phyloP scores from a whole-genome alignment of 2,113 vertebrate genomes.

The Naja naja region DNA sequence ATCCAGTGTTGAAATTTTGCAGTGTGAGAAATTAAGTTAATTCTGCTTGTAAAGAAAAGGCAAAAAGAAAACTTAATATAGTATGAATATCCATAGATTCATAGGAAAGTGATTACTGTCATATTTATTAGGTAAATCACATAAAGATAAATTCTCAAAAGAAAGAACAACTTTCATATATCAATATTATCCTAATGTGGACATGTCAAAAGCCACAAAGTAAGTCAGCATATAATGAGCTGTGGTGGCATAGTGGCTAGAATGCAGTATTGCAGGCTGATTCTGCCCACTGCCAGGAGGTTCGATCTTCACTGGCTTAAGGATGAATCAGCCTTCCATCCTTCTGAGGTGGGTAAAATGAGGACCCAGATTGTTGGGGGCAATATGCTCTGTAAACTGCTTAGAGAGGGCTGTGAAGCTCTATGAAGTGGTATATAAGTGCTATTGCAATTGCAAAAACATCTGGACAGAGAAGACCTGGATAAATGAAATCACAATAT shows the following conservation, averaged over 20 bases:
- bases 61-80: not conserved
- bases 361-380: no score
- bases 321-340: no score
- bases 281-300: no score
- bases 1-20: not conserved
- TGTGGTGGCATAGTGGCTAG: no score
- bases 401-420: no score
- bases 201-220: slow-evolving; percentile 26
- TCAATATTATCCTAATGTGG: slow-evolving; percentile 7
- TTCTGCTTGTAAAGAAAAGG: not conserved
- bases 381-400: no score
- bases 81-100: not conserved
- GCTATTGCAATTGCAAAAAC: not conserved
- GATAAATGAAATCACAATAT: slow-evolving; percentile 27
- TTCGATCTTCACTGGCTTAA: no score
- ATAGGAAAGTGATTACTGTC: slow-evolving; percentile 12
- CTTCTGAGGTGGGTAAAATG: no score
- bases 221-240: slow-evolving; percentile 6
- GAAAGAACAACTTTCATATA: slow-evolving; percentile 6
- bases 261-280: not conserved
- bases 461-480: slow-evolving; percentile 19
- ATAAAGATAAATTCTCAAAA: not conserved
- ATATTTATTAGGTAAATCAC: slow-evolving; percentile 7
- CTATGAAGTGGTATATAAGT: no score
- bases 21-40: not conserved